Conservation (phyloP, 2,113 vertebrate genomes). For the Helogale parvula region DNA sequence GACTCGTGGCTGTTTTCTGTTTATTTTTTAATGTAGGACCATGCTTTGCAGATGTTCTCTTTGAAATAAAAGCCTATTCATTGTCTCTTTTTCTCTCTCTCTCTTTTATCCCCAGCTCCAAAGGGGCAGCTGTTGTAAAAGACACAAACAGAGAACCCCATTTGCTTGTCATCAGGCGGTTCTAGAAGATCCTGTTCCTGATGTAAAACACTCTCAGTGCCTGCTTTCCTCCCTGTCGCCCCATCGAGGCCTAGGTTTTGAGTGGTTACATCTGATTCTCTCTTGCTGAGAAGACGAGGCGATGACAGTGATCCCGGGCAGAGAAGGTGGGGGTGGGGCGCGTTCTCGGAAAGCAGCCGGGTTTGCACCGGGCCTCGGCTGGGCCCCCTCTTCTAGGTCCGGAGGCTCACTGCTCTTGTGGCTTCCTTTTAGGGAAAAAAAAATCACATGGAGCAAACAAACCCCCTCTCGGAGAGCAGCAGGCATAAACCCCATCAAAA, state of each 20-base stretch:
- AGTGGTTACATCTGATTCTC: neutral
- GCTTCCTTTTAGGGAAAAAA: neutral
- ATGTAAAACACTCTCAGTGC: conserved; percentile 65
- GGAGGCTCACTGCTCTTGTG: neutral
- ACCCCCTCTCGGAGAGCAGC: neutral
- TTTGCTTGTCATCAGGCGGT: conserved; percentile 59
- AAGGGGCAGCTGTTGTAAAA: conserved; percentile 78
- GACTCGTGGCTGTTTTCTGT: conserved; percentile 75
- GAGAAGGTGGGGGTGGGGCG: neutral
- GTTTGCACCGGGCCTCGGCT: neutral
- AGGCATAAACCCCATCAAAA: neutral
- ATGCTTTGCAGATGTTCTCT: conserved; percentile 84
- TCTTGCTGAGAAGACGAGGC: neutral
- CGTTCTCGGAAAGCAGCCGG: neutral
- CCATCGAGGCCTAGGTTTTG: conserved; percentile 46
- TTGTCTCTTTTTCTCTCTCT: conserved; percentile 32
- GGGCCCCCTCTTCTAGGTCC: too few relatives aligned
- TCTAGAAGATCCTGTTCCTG: conserved; percentile 14
- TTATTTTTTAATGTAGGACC: conserved; percentile 71
- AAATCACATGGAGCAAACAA: neutral
- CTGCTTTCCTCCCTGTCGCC: conserved; percentile 41
- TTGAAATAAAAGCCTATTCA: conserved; percentile 79
- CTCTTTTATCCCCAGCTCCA: conserved; percentile 48
- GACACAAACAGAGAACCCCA: conserved; percentile 51
- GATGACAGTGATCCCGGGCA: neutral